Evolutionary conservation across 2,888 invertebrate species (phyloP).

Genomic region (Invenusta paracnida): DNA sequence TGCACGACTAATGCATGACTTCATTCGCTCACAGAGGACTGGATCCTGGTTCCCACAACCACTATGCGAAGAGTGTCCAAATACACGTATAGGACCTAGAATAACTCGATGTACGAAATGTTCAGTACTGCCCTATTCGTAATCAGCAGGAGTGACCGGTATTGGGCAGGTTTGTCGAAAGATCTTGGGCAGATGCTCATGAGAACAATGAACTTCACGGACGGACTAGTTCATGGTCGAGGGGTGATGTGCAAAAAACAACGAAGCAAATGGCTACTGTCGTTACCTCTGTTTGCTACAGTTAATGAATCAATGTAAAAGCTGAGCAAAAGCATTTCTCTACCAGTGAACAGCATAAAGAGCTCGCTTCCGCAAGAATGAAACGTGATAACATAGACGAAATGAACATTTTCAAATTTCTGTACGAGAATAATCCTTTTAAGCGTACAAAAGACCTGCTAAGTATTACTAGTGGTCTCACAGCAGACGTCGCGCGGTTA

Average conservation of each 20-base stretch:
- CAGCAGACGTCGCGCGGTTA: background rate
- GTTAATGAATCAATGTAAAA: background rate
- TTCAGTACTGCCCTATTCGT: too few relatives aligned
- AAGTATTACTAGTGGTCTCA: background rate
- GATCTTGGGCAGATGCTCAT: too few relatives aligned
- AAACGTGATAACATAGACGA: background rate
- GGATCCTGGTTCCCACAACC: background rate
- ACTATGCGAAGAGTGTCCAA: background rate
- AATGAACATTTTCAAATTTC: background rate
- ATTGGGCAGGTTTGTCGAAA: too few relatives aligned
- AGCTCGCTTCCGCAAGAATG: background rate
- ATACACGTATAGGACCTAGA: too few relatives aligned
- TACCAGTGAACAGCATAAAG: background rate
- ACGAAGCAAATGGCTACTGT: background rate
- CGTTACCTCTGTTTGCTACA: background rate
- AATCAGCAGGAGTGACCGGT: too few relatives aligned
- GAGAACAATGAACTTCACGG: too few relatives aligned
- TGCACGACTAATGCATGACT: background rate
- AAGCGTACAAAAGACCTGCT: too few relatives aligned
- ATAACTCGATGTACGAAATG: too few relatives aligned
- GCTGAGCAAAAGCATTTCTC: background rate
- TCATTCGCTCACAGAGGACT: background rate
- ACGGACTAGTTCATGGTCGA: background rate
- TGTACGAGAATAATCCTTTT: background rate
- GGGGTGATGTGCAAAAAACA: background rate